Evolutionary conservation across 1,140 invertebrate genomes (phyloP), one percentile per base, ranked within the genome.

Genomic region (Cardiocondyla obscurior): DNA sequence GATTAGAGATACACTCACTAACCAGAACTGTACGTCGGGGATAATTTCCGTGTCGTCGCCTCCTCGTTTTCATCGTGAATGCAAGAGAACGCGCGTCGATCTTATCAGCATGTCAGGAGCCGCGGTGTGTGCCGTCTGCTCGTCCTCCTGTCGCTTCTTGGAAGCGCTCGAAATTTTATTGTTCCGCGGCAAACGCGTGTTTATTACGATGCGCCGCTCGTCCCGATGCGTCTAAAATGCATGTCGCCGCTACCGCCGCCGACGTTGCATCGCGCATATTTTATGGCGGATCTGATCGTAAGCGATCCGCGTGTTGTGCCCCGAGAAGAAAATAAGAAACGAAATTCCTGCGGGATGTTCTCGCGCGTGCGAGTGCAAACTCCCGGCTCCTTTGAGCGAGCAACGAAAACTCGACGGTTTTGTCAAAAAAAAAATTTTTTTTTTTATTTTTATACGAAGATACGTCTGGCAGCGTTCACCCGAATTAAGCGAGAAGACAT

Each of bases 51-150:
- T 33, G n/a, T 62, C 49, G 22, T 53, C 30, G 44, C 16, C n/a
- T 30, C 46, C 14, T 39, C 33, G 4, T 25, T 51, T 44, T 3
- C 44, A 49, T 77, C 49, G 22, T 19, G 16, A 55, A 65, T 79
- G 76, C 76, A n/a, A n/a, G 33, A 36, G 33, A 62, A 33, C 57
- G 44, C 33, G 55, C 28, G n/a, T 25, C 42, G 39, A 76, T 76
- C 72, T 76, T 62, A 76, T 76, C 72, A 62, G 57, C 55, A 49
- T 28, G 72, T 49, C 72, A 76, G 72, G 62, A 76, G 42, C 57
- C 14, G 39, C 55, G 42, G 22, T 2, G 28, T 58, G n/a, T 49
- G 30, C 36, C 36, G 62, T 76, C 12, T 62, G 14, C 46, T 42
- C 55, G n/a, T 30, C 14, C 30, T 12, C 33, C 28, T 14, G 28